Evolutionary conservation across 2,797 vertebrate genomes (phyloP).

Genomic region (Avahi laniger): DNA sequence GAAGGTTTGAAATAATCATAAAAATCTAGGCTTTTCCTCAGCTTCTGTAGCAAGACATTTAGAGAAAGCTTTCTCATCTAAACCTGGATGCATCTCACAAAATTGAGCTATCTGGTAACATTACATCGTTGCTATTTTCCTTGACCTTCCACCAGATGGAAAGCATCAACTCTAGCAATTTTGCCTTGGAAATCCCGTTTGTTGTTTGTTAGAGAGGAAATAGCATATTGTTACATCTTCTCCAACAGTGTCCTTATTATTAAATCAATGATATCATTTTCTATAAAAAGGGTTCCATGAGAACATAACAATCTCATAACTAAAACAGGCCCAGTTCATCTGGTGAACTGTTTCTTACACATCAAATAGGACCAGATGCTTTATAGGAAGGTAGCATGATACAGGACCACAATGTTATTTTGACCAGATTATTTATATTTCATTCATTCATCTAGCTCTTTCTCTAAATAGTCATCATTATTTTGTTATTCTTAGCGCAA

Average conservation of each 20-base stretch:
- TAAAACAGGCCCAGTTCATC: constrained; percentile 62
- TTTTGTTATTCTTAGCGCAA: constrained; percentile 59
- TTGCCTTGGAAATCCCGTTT: constrained; percentile 61
- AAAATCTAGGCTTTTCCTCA: neutral
- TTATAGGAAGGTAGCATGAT: constrained; percentile 41
- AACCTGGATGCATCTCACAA: neutral
- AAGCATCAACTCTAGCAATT: constrained; percentile 51
- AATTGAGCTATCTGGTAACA: constrained; percentile 29
- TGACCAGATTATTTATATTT: constrained; percentile 54
- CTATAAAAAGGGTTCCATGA: constrained; percentile 63
- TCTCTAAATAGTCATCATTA: constrained; percentile 67
- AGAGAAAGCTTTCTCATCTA: neutral
- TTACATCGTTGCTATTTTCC: neutral
- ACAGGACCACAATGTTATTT: constrained; percentile 4
- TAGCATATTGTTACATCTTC: constrained; percentile 57
- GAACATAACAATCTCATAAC: constrained; percentile 60
- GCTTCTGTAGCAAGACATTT: neutral
- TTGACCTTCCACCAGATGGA: constrained; percentile 58
- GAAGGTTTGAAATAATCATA: neutral
- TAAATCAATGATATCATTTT: constrained; percentile 75
- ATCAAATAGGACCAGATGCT: constrained; percentile 59
- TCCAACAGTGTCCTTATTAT: constrained; percentile 67
- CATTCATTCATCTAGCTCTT: constrained; percentile 53
- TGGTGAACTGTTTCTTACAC: constrained; percentile 58
- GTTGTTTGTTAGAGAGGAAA: constrained; percentile 65